A percentile compares a stretch with the other conserved stretches of the same genome.
Conservation (phyloP, 2,113 vertebrate species). For the Periophthalmodon schlosseri region DNA sequence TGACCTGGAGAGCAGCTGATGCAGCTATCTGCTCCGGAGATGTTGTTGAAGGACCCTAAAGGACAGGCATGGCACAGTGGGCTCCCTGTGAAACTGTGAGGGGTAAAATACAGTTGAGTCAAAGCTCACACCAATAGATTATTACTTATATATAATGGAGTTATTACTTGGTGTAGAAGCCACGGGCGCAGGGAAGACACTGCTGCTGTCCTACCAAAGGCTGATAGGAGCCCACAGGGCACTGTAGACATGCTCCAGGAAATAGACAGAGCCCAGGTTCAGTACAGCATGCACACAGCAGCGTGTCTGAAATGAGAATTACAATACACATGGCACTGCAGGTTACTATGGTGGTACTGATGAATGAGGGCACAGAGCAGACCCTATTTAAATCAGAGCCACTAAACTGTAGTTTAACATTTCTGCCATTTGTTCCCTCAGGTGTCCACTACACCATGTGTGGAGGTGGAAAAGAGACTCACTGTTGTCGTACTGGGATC, state of each 20-base stretch:
- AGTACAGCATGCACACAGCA: constrained; percentile 78
- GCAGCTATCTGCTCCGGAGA: constrained; percentile 75
- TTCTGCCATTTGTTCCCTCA: background rate
- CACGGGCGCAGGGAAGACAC: constrained; percentile 80
- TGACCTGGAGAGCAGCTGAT: constrained; percentile 79
- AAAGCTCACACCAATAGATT: background rate
- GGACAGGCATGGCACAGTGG: constrained; percentile 77
- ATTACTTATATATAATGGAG: background rate
- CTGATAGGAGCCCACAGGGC: constrained; percentile 80
- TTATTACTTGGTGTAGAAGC: constrained; percentile 79
- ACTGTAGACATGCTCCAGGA: constrained; percentile 74
- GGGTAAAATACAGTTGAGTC: background rate
- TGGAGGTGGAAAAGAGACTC: constrained; percentile 24
- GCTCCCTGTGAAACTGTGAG: constrained; percentile 75
- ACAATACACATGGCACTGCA: background rate
- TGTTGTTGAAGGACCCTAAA: constrained; percentile 76
- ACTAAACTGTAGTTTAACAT: background rate
- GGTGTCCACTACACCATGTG: background rate
- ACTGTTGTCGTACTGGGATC: constrained; percentile 76
- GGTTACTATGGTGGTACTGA: background rate
- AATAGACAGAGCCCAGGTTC: constrained; percentile 73
- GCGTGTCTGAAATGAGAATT: constrained; percentile 62
- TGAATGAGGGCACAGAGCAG: background rate
- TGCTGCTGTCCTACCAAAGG: constrained; percentile 70
- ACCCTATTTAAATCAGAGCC: background rate